Evolutionary conservation across 92 coral and sea anemone genomes (phyloP).

Genomic region (Palythoa heliodiscus): DNA sequence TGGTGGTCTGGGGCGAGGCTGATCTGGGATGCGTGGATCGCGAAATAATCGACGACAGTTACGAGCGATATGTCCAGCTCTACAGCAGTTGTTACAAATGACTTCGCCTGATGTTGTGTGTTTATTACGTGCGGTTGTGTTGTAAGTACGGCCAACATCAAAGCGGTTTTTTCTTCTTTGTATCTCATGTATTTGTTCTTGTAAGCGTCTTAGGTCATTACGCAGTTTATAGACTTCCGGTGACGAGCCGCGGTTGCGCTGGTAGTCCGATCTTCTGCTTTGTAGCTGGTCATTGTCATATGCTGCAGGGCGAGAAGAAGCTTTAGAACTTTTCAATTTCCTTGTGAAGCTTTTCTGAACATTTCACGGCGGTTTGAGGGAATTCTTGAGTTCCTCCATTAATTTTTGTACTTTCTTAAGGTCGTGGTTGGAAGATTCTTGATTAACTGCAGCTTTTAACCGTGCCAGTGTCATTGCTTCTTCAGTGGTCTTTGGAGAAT

Average conservation of each 20-base stretch:
- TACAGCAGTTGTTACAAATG: too few species aligned
- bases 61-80: conserved; percentile 48
- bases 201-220: not conserved
- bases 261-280: not conserved
- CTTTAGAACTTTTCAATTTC: not conserved
- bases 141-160: not conserved
- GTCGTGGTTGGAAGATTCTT: not conserved
- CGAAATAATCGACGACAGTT: not conserved
- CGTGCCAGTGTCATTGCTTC: conserved; percentile 5
- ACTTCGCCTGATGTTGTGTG: conserved; percentile 34
- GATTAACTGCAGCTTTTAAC: not conserved
- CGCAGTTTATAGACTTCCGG: not conserved
- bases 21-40: not conserved
- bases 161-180: not conserved
- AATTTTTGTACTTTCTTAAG: not conserved
- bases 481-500: not conserved
- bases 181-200: not conserved
- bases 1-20: not conserved
- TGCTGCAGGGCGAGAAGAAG: not conserved
- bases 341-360: not conserved
- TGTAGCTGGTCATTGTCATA: not conserved
- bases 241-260: not conserved
- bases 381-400: not conserved
- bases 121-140: not conserved
- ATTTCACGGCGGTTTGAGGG: not conserved